A percentile compares a stretch with the other conserved stretches of the same genome.
phyloP scores from a whole-genome alignment of 2,888 invertebrate genomes.

The Blastobasis adustella region DNA sequence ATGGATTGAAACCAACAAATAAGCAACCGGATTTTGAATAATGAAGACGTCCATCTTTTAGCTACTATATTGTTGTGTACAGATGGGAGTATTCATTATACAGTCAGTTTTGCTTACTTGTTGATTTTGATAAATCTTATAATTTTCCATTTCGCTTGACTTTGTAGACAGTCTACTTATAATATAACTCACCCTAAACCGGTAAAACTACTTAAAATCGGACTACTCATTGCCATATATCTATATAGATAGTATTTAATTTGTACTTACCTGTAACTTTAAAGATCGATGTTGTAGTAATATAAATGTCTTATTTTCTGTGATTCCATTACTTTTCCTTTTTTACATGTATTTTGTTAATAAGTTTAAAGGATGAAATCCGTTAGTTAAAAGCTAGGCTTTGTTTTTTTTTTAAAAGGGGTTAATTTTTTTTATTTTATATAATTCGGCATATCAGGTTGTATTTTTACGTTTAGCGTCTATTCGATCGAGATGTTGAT shows the following conservation, averaged over 20 bases:
- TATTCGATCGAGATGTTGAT: background rate
- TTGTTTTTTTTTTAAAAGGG: slow-evolving; percentile 18
- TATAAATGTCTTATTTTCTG: slow-evolving; percentile 59
- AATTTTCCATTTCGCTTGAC: too few relatives aligned
- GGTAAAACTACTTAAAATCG: slow-evolving; percentile 21
- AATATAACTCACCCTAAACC: too few relatives aligned
- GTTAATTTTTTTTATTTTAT: slow-evolving; percentile 16
- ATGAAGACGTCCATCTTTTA: too few relatives aligned
- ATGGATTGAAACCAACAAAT: too few relatives aligned
- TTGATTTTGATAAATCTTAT: too few relatives aligned
- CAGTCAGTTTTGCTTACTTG: too few relatives aligned
- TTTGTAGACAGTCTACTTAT: too few relatives aligned
- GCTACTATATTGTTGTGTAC: too few relatives aligned
- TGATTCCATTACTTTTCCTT: slow-evolving; percentile 55
- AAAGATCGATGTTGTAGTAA: slow-evolving; percentile 37
- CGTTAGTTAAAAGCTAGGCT: slow-evolving; percentile 53
- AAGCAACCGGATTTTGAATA: too few relatives aligned
- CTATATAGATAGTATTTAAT: slow-evolving; percentile 41
- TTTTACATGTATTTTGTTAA: slow-evolving; percentile 41
- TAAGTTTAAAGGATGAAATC: slow-evolving; percentile 55
- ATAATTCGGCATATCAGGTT: slow-evolving; percentile 26
- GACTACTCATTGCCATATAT: slow-evolving; percentile 65
- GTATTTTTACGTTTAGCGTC: slow-evolving; percentile 15
- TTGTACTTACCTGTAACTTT: slow-evolving; percentile 44
- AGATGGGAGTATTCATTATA: too few relatives aligned